A percentile compares a stretch with the other conserved stretches of the same genome.
phyloP scores from a whole-genome alignment of 2,113 vertebrate genomes.

The Misgurnus anguillicaudatus region DNA sequence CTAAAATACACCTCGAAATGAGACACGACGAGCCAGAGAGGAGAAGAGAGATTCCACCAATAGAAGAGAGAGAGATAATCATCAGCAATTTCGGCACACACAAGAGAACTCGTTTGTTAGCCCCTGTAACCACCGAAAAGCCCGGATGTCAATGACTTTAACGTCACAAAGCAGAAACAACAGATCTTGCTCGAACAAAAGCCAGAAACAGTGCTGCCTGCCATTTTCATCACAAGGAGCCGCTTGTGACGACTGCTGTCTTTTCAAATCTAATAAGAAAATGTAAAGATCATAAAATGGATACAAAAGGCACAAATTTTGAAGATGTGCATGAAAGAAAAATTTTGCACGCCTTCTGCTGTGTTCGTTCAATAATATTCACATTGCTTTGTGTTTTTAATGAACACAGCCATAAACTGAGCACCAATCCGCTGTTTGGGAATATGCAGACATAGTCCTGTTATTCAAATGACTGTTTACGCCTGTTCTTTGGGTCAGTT shows the following conservation, averaged over 20 bases:
- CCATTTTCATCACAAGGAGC: constrained; percentile 57
- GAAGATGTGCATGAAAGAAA: neutral
- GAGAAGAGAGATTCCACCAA: constrained; percentile 35
- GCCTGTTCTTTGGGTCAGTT: constrained; percentile 67
- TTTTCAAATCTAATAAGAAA: neutral
- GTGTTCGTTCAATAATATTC: neutral
- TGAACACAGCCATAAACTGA: neutral
- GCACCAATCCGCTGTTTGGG: neutral
- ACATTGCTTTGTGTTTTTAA: neutral
- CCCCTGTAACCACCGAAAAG: constrained; percentile 64
- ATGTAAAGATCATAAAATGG: neutral
- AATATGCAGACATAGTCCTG: neutral
- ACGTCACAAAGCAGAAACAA: constrained; percentile 31
- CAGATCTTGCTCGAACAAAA: constrained; percentile 22
- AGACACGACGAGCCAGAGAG: constrained; percentile 24
- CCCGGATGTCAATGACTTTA: constrained; percentile 60
- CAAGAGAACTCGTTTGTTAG: constrained; percentile 73
- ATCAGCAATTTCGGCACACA: constrained; percentile 77
- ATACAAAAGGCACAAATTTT: no score
- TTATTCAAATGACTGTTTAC: constrained; percentile 24
- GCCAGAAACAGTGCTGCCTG: constrained; percentile 18
- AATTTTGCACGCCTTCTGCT: neutral
- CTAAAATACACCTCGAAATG: constrained; percentile 21
- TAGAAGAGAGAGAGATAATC: constrained; percentile 65
- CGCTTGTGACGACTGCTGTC: neutral